Percentiles rank a stretch among this genome's conserved stretches.
Evolutionary conservation across 1,140 invertebrate species (phyloP).

Genomic region (Tyrophagus putrescentiae): DNA sequence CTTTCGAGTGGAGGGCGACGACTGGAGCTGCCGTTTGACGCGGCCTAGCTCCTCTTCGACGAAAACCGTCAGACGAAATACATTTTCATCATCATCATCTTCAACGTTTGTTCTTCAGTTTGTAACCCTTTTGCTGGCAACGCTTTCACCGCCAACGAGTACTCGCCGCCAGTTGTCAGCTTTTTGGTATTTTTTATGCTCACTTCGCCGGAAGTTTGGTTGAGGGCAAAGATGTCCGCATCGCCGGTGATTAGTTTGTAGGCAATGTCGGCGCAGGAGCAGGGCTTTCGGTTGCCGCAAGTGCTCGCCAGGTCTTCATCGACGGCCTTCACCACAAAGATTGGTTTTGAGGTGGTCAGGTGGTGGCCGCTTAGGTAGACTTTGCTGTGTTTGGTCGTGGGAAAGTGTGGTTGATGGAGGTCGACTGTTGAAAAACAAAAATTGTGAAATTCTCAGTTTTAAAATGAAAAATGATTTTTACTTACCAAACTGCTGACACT

Average conservation of each 20-base stretch:
- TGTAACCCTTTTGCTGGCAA: not conserved
- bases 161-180: conserved; percentile 4
- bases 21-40: conserved; percentile 18
- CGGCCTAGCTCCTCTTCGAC: conserved; percentile 21
- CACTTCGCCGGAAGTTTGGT: conserved; percentile 23
- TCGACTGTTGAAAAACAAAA: conserved; percentile 21
- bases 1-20: no score
- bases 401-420: conserved; percentile 20
- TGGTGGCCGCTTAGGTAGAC: conserved; percentile 21
- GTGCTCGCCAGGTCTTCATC: conserved; percentile 19
- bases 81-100: not conserved
- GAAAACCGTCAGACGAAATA: conserved; percentile 9
- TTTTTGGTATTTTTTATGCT: conserved; percentile 20
- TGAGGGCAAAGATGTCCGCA: conserved; percentile 20
- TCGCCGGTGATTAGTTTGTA: conserved; percentile 18
- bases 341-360: conserved; percentile 11
- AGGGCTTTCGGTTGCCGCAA: conserved; percentile 11
- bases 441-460: not conserved
- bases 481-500: conserved; percentile 24
- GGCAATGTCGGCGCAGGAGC: conserved; percentile 19
- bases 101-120: not conserved
- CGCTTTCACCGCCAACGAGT: conserved; percentile 21
- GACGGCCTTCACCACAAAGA: conserved; percentile 21
- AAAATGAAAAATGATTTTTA: not conserved
- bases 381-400: conserved; percentile 11